Percentiles rank a stretch among this genome's conserved stretches.
phyloP scores from a whole-genome alignment of 2,113 vertebrate genomes.

The Myrmecobius fasciatus region DNA sequence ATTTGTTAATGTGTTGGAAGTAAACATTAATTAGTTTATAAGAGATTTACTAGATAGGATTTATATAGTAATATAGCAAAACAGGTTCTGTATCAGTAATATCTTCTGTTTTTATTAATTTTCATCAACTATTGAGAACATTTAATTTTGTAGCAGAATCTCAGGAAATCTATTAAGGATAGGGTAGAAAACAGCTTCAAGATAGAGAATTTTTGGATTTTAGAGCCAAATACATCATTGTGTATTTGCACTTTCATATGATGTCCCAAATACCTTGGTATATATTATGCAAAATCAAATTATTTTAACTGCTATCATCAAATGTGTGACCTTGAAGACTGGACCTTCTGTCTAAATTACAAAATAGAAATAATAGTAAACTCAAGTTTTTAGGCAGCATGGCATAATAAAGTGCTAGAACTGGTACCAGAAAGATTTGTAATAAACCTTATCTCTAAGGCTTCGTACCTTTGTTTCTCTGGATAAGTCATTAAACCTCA shows the following conservation, averaged over 20 bases:
- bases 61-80: neutral
- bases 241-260: neutral
- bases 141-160: neutral
- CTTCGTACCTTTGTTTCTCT: no score
- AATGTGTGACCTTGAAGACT: neutral
- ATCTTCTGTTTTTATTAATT: neutral
- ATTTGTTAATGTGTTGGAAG: neutral
- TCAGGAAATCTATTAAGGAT: neutral
- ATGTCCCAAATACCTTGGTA: neutral
- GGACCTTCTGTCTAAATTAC: no score
- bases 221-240: neutral
- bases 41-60: neutral
- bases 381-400: neutral
- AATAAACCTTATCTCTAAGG: neutral
- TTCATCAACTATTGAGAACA: neutral
- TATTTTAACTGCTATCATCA: neutral
- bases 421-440: neutral
- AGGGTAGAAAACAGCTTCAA: neutral
- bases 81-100: neutral
- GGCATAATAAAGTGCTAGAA: neutral
- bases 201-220: neutral
- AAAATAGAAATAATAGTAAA: no score
- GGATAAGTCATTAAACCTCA: neutral
- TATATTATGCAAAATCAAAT: neutral
- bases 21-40: neutral